Percentiles rank a stretch among this genome's conserved stretches.
These are phyloP conservation scores for Agrotis clavis DNA, from an alignment of 2,888 invertebrate genomes.

Conservation along the genomic window DNA sequence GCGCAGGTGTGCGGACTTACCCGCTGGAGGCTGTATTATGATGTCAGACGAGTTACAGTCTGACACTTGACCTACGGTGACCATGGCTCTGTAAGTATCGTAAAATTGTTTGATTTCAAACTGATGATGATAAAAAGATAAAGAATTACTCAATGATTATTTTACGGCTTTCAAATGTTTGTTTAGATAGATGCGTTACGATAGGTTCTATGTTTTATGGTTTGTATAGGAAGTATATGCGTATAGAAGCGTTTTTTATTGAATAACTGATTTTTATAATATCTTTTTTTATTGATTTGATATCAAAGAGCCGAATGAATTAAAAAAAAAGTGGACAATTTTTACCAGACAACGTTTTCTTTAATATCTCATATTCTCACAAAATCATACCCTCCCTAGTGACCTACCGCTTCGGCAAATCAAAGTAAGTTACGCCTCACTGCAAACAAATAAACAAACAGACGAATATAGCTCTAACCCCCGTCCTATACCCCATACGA, in stretches of 20 bases:
- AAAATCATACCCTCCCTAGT: slow-evolving; percentile 65
- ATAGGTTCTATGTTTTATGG: background rate
- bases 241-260: background rate
- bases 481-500: slow-evolving; percentile 36
- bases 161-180: background rate
- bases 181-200: background rate
- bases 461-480: slow-evolving; percentile 57
- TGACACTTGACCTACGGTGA: slow-evolving; percentile 81
- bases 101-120: slow-evolving; percentile 8
- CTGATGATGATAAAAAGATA: background rate
- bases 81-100: slow-evolving; percentile 60
- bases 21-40: slow-evolving; percentile 65
- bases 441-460: slow-evolving; percentile 72
- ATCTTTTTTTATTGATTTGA: background rate
- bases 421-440: slow-evolving; percentile 75
- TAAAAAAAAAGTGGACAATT: background rate
- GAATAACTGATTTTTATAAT: background rate
- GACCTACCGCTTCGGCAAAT: slow-evolving; percentile 79
- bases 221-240: background rate
- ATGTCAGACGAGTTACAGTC: slow-evolving; percentile 67
- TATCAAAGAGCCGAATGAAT: too few relatives aligned
- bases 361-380: slow-evolving; percentile 3
- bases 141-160: background rate
- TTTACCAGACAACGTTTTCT: background rate
- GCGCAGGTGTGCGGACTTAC: slow-evolving; percentile 48